These are phyloP conservation scores for Sylvietta virens DNA, from an alignment of 2,113 vertebrate species.

Conservation along the genomic window DNA sequence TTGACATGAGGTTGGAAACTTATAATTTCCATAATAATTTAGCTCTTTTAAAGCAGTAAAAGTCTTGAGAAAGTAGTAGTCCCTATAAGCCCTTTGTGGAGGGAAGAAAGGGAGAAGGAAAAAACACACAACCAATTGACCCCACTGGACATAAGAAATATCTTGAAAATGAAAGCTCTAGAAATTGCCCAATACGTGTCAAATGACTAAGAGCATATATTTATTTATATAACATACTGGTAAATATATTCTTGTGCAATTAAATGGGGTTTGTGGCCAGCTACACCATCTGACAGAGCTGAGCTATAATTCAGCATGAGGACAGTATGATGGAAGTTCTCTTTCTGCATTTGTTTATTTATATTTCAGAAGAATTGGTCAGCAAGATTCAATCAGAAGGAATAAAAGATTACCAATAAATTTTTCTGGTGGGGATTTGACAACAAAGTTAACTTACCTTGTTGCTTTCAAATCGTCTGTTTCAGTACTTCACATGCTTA, in stretches of 20 bases:
- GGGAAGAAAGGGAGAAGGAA: background rate
- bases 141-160: background rate
- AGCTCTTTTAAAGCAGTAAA: background rate
- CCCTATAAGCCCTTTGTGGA: background rate
- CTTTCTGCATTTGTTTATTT: conserved; percentile 60
- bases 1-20: conserved; percentile 17
- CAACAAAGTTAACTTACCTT: conserved; percentile 2
- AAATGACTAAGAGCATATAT: background rate
- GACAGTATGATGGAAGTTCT: background rate
- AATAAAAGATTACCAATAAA: conserved; percentile 36
- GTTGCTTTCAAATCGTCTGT: background rate
- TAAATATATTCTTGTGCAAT: conserved; percentile 24
- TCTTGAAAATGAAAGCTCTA: conserved; percentile 38
- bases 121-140: background rate
- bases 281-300: conserved; percentile 25
- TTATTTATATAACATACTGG: conserved; percentile 59
- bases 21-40: conserved; percentile 4
- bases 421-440: conserved; percentile 9
- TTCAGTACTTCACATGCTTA: background rate
- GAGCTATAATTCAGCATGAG: conserved; percentile 44
- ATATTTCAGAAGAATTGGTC: conserved; percentile 28
- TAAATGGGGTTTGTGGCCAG: conserved; percentile 35
- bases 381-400: conserved; percentile 37
- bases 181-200: conserved; percentile 9
- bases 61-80: background rate